These are phyloP conservation scores for Spea multiplicata DNA, from an alignment of 2,113 vertebrate species.

Conservation along the genomic window DNA sequence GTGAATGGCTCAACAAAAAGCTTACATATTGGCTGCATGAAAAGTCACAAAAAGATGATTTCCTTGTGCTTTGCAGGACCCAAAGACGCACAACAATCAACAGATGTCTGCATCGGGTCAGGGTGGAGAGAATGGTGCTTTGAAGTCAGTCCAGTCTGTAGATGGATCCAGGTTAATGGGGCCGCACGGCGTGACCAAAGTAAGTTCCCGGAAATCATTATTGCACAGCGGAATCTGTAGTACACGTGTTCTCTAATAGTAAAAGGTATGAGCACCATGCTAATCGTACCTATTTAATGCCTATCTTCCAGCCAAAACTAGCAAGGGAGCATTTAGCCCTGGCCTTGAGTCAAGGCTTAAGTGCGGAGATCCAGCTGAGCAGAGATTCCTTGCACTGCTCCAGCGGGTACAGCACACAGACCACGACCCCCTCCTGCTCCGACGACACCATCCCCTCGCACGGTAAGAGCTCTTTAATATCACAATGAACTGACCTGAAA, in stretches of 20 bases:
- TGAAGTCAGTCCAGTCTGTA: constrained; percentile 1
- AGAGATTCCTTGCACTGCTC: constrained; percentile 79
- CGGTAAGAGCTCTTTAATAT: constrained; percentile 50
- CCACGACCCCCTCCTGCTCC: constrained; percentile 78
- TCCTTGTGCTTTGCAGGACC: constrained; percentile 50
- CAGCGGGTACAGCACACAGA: constrained; percentile 81
- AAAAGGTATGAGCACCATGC: no score
- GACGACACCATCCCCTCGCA: constrained; percentile 79
- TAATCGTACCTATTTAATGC: no score
- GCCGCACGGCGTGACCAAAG: constrained; percentile 14
- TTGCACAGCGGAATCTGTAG: neutral
- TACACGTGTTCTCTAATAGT: neutral
- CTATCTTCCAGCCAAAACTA: constrained; percentile 50
- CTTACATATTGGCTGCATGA: no score
- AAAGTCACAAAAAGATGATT: no score
- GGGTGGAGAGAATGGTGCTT: constrained; percentile 52
- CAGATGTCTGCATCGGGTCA: constrained; percentile 22
- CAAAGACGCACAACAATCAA: constrained; percentile 50
- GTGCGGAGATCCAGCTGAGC: constrained; percentile 65
- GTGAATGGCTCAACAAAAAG: no score
- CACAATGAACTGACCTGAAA: no score
- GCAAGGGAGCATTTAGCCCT: constrained; percentile 71
- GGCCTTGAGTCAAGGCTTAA: constrained; percentile 62
- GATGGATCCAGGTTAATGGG: constrained; percentile 9
- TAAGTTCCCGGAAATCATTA: neutral